phyloP scores from a whole-genome alignment of 2,113 vertebrate species.

The Rhinoptilus africanus region DNA sequence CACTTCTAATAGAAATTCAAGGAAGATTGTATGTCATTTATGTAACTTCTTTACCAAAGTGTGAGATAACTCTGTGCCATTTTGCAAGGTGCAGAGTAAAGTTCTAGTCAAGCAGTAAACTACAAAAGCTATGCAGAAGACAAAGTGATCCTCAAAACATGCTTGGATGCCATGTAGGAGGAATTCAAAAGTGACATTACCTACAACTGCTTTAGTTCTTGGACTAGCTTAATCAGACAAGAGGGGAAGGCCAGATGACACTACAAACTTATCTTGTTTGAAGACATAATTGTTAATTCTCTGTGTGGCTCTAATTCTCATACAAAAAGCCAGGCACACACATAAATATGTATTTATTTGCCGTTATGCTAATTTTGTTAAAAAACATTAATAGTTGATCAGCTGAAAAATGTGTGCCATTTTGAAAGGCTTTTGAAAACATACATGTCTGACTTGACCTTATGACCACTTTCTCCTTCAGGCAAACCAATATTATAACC shows the following conservation, averaged over 20 bases:
- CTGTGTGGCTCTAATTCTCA: background rate
- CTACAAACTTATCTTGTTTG: background rate
- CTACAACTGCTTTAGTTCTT: background rate
- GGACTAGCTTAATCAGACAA: background rate
- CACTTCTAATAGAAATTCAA: background rate
- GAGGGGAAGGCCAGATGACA: background rate
- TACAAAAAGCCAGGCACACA: background rate
- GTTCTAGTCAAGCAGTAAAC: background rate
- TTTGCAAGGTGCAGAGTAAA: background rate
- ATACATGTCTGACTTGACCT: constrained; percentile 40
- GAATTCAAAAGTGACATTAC: background rate
- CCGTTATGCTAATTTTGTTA: background rate
- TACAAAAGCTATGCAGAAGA: background rate
- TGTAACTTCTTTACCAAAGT: background rate
- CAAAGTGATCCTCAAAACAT: background rate
- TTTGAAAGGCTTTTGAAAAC: constrained; percentile 44
- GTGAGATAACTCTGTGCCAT: background rate
- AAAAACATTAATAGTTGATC: background rate
- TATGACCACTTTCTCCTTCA: constrained; percentile 42
- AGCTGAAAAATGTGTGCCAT: background rate
- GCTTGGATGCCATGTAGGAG: background rate
- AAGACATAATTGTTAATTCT: background rate
- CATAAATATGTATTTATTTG: constrained; percentile 20
- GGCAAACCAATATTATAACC: constrained; percentile 52
- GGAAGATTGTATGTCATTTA: background rate